Conservation (phyloP, 2,888 invertebrate species). For the Aphidius colemani region DNA sequence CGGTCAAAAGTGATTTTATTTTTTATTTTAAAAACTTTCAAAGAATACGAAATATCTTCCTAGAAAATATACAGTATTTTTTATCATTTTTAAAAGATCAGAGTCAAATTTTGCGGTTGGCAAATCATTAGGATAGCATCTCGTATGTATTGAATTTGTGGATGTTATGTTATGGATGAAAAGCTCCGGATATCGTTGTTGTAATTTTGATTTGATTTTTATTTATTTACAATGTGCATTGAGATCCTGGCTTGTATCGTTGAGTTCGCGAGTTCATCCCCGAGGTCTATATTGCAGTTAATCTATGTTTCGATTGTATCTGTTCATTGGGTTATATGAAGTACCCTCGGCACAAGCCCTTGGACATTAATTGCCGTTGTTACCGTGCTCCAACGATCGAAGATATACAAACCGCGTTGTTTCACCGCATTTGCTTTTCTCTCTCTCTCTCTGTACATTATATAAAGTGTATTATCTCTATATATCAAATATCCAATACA, state of each 20-base stretch:
- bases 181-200: slow-evolving; percentile 24
- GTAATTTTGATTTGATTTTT: slow-evolving; percentile 26
- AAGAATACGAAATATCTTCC: too few relatives aligned
- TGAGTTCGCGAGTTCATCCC: slow-evolving; percentile 31
- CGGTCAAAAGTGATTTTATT: too few relatives aligned
- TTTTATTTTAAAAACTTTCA: neutral
- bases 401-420: slow-evolving; percentile 47
- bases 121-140: slow-evolving; percentile 23
- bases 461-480: slow-evolving; percentile 20
- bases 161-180: slow-evolving; percentile 5
- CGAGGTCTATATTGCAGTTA: slow-evolving; percentile 56
- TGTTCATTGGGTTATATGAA: slow-evolving; percentile 55
- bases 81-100: neutral
- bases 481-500: too few relatives aligned
- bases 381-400: slow-evolving; percentile 54
- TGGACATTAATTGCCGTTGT: slow-evolving; percentile 59
- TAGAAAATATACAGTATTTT: neutral
- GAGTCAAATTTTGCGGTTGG: slow-evolving; percentile 11
- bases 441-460: slow-evolving; percentile 29
- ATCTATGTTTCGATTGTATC: slow-evolving; percentile 58
- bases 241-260: slow-evolving; percentile 12
- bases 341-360: slow-evolving; percentile 51
- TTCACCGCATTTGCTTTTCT: slow-evolving; percentile 49
- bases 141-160: slow-evolving; percentile 20
- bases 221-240: neutral